Conservation (phyloP, 2,888 invertebrate genomes). For the Caenorhabditis angaria region DNA sequence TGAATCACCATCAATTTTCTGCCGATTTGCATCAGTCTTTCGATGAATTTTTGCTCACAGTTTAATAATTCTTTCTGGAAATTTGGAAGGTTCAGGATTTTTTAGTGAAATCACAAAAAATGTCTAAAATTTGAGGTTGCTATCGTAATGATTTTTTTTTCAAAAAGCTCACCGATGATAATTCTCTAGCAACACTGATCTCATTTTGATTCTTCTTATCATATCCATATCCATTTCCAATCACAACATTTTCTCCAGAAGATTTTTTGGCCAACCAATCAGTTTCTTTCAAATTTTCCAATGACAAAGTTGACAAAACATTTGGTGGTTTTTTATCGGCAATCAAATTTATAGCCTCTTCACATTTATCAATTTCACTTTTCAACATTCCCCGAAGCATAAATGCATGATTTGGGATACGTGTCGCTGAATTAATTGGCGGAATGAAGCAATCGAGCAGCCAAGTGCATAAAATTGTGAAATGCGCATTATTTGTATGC, state of each 20-base stretch:
- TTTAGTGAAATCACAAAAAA: conserved; percentile 10
- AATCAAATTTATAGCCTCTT: neutral
- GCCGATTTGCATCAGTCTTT: conserved; percentile 85
- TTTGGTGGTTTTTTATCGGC: neutral
- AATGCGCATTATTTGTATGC: conserved; percentile 93
- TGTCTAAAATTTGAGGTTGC: neutral
- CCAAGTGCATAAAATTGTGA: conserved; percentile 95
- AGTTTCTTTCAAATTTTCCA: conserved; percentile 25
- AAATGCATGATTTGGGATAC: conserved; percentile 23
- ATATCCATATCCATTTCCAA: neutral
- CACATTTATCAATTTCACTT: neutral
- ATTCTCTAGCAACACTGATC: neutral
- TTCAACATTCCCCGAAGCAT: conserved; percentile 23
- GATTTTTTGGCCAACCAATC: conserved; percentile 22
- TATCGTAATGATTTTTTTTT: neutral
- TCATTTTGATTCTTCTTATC: neutral
- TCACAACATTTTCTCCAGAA: neutral
- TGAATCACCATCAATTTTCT: conserved; percentile 74
- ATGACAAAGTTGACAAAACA: conserved; percentile 19
- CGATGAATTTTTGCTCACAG: conserved; percentile 84
- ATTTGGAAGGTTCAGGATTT: neutral
- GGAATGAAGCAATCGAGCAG: conserved; percentile 91
- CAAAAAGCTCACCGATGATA: neutral
- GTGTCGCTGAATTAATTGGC: conserved; percentile 75
- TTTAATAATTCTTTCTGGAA: conserved; percentile 9